phyloP scores from a whole-genome alignment of 2,113 vertebrate species.

The Semnornis frantzii region DNA sequence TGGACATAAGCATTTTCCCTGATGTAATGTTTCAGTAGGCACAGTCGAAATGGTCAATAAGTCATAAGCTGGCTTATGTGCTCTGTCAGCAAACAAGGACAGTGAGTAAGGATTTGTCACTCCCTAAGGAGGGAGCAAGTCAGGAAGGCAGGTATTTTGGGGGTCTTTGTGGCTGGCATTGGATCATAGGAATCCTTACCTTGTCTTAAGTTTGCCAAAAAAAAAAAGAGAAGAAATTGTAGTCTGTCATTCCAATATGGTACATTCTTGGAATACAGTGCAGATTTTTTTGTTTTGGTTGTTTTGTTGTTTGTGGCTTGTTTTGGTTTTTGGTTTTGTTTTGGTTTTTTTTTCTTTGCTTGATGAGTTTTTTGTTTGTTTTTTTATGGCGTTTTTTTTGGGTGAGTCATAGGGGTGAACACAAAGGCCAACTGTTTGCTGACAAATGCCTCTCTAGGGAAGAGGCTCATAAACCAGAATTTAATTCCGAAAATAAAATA shows the following conservation, averaged over 20 bases:
- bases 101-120: neutral
- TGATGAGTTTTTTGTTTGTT: neutral
- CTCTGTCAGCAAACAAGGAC: conserved; percentile 5
- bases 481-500: conserved; percentile 13
- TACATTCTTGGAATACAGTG: neutral
- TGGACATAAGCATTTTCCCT: neutral
- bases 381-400: neutral
- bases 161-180: neutral
- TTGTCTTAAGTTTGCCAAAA: neutral
- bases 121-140: neutral
- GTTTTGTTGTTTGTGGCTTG: neutral
- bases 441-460: neutral
- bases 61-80: neutral
- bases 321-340: too few relatives aligned
- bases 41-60: conserved; percentile 32
- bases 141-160: neutral
- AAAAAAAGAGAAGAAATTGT: neutral
- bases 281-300: neutral
- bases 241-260: neutral
- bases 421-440: neutral
- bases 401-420: neutral
- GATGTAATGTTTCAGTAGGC: neutral
- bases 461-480: neutral
- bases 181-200: neutral
- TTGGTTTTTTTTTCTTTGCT: neutral